Evolutionary conservation across 2,888 invertebrate species (phyloP), one percentile per base, ranked within the genome.

Genomic region (Oscheius myriophilus): DNA sequence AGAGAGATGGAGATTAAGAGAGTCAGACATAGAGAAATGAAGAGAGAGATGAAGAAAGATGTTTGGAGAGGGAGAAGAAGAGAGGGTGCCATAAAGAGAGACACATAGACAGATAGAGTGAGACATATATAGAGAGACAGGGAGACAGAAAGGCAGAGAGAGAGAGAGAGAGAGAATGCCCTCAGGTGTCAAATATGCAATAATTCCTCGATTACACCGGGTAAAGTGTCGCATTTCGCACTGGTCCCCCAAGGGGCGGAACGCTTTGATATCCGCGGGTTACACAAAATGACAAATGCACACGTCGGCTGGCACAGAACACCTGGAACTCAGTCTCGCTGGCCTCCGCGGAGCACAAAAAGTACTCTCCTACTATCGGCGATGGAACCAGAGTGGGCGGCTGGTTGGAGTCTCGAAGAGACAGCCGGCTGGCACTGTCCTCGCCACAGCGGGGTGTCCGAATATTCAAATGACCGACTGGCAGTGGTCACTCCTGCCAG

Each of bases 211-310:
- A 33, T 33, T 33, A 33, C 33, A 33, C 52, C 23, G 64, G 18
- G 39, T 23, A 23, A 42, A 46, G 43, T 18, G 42, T 26, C 26
- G n/a, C 52, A 25, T 9, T 14, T 9, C 53, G 26, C 7, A 39
- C 21, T 39, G 26, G 25, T 23, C 42, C 43, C 33, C n/a, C n/a
- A 59, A 52, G 45, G 55, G 26, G 59, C 45, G 23, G 62, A 52
- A 51, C 52, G 49, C 61, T 57, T 52, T 62, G 51, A 57, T 18
- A 26, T 18, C 12, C 21, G 21, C n/a, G 21, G 51, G 43, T 26
- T 39, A 49, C 26, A 33, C 16, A 45, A 59, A 58, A 53, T 61
- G 61, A 61, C 61, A 61, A 61, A 61, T 49, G 33, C 33, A 33
- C 33, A 33, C 33, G 33, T 33, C 33, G 33, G 4, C 33, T 33